Conservation (phyloP, 2,888 invertebrate species). For the Crematogaster levior region DNA sequence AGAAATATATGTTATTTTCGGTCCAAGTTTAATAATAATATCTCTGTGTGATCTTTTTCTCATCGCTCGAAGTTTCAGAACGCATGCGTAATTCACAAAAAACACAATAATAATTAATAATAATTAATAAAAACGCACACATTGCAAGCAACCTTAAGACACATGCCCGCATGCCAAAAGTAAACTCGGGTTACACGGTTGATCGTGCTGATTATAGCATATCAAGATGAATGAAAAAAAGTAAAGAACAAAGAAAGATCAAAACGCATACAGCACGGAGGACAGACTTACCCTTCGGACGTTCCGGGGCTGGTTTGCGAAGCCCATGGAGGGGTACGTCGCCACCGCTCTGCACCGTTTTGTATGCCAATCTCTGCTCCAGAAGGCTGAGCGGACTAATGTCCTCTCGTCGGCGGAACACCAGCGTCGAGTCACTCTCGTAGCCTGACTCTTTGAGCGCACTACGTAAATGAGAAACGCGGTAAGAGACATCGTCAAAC, state of each 20-base stretch:
- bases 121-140: constrained; percentile 38
- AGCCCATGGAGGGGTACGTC: constrained; percentile 97
- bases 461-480: constrained; percentile 81
- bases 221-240: constrained; percentile 9
- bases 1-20: too few species aligned
- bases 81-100: constrained; percentile 16
- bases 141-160: constrained; percentile 40
- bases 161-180: constrained; percentile 43
- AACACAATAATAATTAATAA: constrained; percentile 11
- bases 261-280: constrained; percentile 11
- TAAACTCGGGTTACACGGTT: constrained; percentile 20
- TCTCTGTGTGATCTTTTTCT: too few species aligned
- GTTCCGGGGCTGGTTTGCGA: constrained; percentile 95
- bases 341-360: constrained; percentile 96
- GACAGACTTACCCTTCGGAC: constrained; percentile 89
- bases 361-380: constrained; percentile 95
- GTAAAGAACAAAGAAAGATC: background rate
- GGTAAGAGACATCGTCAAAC: background rate
- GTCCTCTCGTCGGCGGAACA: constrained; percentile 92
- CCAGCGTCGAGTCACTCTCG: constrained; percentile 95
- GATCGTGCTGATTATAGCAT: constrained; percentile 31
- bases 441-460: constrained; percentile 96
- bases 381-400: constrained; percentile 91
- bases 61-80: constrained; percentile 16
- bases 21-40: too few species aligned